These are phyloP conservation scores for Amblyjoppa fuscipennis DNA, from an alignment of 2,888 invertebrate species.

Conservation along the genomic window DNA sequence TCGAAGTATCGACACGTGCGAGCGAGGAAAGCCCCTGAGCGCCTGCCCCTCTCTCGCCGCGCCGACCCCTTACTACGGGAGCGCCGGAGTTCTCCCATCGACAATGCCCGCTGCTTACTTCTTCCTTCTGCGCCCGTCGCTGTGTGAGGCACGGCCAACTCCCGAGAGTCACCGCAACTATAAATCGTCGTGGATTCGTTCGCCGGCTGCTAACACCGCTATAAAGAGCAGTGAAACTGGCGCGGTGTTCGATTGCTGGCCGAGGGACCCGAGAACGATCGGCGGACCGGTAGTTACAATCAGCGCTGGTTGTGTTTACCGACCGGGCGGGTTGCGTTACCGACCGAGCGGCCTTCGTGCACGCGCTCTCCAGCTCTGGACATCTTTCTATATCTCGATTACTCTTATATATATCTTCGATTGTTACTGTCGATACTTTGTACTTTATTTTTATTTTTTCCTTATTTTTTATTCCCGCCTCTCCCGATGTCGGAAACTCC, in stretches of 20 bases:
- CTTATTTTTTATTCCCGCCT: conserved; percentile 43
- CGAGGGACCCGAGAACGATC: conserved; percentile 33
- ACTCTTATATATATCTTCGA: background rate
- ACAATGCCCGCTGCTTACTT: conserved; percentile 28
- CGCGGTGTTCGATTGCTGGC: conserved; percentile 33
- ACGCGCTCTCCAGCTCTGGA: too few relatives aligned
- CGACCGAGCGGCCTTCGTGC: too few relatives aligned
- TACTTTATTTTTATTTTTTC: conserved; percentile 6
- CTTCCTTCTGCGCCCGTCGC: conserved; percentile 9
- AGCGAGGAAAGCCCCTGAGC: conserved; percentile 17
- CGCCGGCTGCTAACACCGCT: conserved; percentile 1
- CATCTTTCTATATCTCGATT: too few relatives aligned
- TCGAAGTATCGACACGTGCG: conserved; percentile 63
- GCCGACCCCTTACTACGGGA: conserved; percentile 36
- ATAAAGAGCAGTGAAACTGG: conserved; percentile 38
- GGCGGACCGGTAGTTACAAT: conserved; percentile 46
- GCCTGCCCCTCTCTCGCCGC: too few relatives aligned
- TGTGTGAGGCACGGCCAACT: conserved; percentile 23
- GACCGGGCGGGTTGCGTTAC: background rate
- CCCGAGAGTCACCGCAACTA: conserved; percentile 22
- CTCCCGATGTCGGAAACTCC: conserved; percentile 70
- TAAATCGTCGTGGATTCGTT: conserved; percentile 45
- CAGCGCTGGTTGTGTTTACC: conserved; percentile 42
- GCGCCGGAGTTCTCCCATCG: conserved; percentile 24
- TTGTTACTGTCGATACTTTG: conserved; percentile 29